phyloP scores from a whole-genome alignment of 2,797 vertebrate species.

The Tamandua tetradactyla region DNA sequence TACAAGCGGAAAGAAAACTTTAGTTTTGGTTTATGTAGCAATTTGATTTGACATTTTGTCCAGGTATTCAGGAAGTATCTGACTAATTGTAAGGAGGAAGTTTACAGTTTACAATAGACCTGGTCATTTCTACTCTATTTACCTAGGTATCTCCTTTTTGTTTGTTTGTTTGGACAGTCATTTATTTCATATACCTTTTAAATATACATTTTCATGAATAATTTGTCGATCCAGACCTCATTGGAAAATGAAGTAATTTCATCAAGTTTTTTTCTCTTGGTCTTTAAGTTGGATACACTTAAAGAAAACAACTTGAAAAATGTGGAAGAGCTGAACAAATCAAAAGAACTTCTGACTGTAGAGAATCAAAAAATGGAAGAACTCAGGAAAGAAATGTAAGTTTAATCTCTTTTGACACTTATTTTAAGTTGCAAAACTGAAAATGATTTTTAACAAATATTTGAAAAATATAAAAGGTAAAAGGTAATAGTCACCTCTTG shows the following conservation, averaged over 20 bases:
- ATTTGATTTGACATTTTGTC: background rate
- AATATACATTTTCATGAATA: background rate
- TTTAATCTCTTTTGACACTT: constrained; percentile 59
- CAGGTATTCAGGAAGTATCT: background rate
- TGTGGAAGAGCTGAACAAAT: constrained; percentile 90
- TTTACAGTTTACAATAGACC: background rate
- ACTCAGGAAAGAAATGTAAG: constrained; percentile 94
- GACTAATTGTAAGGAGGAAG: background rate
- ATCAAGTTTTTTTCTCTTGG: constrained; percentile 65
- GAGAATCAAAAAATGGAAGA: constrained; percentile 90
- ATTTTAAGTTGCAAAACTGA: background rate
- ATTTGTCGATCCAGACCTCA: background rate
- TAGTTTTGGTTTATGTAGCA: background rate
- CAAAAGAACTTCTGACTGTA: constrained; percentile 89
- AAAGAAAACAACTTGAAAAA: constrained; percentile 90
- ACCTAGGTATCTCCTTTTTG: background rate
- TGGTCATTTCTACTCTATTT: background rate
- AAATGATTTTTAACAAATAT: background rate
- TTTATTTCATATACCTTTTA: constrained; percentile 45
- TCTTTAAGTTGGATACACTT: constrained; percentile 89
- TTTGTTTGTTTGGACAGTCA: background rate
- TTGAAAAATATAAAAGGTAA: background rate
- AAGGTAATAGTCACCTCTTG: background rate
- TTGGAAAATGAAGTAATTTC: constrained; percentile 44
- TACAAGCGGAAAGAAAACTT: background rate